A percentile compares a stretch with the other conserved stretches of the same genome.
phyloP scores from a whole-genome alignment of 2,113 vertebrate species.

The Micromys minutus region DNA sequence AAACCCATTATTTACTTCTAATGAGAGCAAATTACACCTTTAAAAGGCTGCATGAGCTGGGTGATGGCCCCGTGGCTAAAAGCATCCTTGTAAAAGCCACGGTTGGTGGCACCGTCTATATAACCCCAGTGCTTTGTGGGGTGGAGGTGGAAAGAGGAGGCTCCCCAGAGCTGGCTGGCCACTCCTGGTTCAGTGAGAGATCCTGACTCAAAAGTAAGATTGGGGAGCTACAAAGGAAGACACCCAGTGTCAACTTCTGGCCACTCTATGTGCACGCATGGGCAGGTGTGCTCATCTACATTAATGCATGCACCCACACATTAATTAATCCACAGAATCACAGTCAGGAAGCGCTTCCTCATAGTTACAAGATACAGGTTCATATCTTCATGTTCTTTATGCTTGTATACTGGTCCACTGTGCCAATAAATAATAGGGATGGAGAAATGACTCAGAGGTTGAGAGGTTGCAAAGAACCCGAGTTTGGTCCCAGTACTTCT shows the following conservation, averaged over 20 bases:
- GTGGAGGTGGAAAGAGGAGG: not conserved
- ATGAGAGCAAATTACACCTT: not conserved
- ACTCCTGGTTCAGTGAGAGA: not conserved
- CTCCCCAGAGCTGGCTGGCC: not conserved
- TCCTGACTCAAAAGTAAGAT: not conserved
- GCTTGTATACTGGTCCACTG: not conserved
- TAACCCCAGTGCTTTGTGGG: not conserved
- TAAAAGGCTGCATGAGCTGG: not conserved
- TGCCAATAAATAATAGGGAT: not conserved
- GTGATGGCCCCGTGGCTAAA: not conserved
- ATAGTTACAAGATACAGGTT: not conserved
- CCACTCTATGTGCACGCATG: no score
- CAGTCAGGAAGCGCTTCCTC: not conserved
- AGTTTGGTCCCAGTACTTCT: not conserved
- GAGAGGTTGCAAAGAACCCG: not conserved
- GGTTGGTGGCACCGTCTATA: not conserved
- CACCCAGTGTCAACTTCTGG: not conserved
- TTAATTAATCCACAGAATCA: not conserved
- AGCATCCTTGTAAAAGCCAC: not conserved
- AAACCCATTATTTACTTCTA: not conserved
- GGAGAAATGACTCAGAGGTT: not conserved
- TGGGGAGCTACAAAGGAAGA: not conserved
- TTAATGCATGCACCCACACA: no score
- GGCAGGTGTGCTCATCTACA: no score
- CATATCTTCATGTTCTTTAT: not conserved